Evolutionary conservation across 1,140 invertebrate species (phyloP).

Genomic region (Drosophila hydei): DNA sequence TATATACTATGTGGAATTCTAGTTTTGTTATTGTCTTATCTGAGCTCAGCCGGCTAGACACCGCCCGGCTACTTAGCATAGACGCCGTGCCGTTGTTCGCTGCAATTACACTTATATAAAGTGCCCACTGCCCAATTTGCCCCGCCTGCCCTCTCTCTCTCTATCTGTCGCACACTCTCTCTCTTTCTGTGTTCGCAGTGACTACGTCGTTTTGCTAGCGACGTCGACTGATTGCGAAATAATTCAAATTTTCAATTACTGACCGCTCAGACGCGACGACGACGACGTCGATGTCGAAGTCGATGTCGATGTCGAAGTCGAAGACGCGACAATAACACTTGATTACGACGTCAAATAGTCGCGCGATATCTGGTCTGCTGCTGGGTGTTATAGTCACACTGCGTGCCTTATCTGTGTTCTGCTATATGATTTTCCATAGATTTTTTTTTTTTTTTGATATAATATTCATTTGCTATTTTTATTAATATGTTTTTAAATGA

Average conservation of each 20-base stretch:
- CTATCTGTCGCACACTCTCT: too few relatives aligned
- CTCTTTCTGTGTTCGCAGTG: background rate
- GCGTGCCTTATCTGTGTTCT: background rate
- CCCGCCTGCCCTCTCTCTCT: background rate
- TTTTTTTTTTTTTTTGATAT: too few relatives aligned
- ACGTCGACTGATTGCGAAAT: conserved; percentile 72
- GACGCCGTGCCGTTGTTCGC: conserved; percentile 38
- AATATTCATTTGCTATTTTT: too few relatives aligned
- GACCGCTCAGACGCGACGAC: conserved; percentile 67
- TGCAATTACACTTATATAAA: conserved; percentile 70
- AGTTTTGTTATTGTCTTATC: conserved; percentile 43
- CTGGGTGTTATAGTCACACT: conserved; percentile 9
- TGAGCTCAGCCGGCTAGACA: conserved; percentile 51
- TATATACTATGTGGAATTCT: background rate
- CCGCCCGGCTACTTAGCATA: conserved; percentile 71
- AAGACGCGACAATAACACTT: conserved; percentile 49
- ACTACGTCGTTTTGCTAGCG: conserved; percentile 24
- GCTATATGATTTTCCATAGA: background rate
- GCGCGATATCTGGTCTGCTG: conserved; percentile 18
- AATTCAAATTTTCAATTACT: conserved; percentile 76
- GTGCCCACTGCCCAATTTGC: conserved; percentile 11
- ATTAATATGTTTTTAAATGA: too few relatives aligned
- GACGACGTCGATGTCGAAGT: conserved; percentile 43
- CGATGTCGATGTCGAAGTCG: conserved; percentile 19
- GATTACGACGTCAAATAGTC: conserved; percentile 54